These are phyloP conservation scores for Rhinopomastus cyanomelas DNA, from an alignment of 2,113 vertebrate species.

Conservation along the genomic window DNA sequence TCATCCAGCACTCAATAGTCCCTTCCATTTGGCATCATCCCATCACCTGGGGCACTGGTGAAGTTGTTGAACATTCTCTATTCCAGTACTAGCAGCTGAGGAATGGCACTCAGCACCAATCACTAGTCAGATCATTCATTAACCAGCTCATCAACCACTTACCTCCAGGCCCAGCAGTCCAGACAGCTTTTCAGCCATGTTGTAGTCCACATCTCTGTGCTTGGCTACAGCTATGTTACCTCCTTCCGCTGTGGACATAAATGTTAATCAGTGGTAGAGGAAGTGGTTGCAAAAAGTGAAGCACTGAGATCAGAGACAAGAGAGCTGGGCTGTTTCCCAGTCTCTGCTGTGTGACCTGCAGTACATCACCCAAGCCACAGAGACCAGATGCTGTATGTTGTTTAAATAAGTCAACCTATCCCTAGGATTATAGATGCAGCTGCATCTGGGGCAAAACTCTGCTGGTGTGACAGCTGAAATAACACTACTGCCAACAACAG, in stretches of 20 bases:
- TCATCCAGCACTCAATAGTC: background rate
- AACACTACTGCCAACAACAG: background rate
- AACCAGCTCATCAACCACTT: background rate
- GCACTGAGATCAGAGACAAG: background rate
- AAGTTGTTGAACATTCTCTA: background rate
- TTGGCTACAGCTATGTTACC: background rate
- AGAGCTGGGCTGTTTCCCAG: constrained; percentile 27
- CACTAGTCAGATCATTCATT: background rate
- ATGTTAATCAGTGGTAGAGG: background rate
- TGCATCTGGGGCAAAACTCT: background rate
- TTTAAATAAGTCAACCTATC: constrained; percentile 24
- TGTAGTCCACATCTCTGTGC: background rate
- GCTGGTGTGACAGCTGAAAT: constrained; percentile 4
- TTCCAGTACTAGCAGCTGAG: background rate
- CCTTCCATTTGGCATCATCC: background rate
- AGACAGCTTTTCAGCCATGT: background rate
- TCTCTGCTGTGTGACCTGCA: constrained; percentile 17
- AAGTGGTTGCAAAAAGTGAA: background rate
- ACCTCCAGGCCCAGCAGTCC: background rate
- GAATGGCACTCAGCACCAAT: background rate
- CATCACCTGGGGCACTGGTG: rapidly evolving
- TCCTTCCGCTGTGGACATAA: background rate
- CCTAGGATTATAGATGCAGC: background rate
- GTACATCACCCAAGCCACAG: constrained; percentile 1
- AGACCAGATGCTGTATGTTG: constrained; percentile 5